A percentile compares a stretch with the other conserved stretches of the same genome.
phyloP scores from a whole-genome alignment of 1,140 invertebrate species.

The Venturia canescens region DNA sequence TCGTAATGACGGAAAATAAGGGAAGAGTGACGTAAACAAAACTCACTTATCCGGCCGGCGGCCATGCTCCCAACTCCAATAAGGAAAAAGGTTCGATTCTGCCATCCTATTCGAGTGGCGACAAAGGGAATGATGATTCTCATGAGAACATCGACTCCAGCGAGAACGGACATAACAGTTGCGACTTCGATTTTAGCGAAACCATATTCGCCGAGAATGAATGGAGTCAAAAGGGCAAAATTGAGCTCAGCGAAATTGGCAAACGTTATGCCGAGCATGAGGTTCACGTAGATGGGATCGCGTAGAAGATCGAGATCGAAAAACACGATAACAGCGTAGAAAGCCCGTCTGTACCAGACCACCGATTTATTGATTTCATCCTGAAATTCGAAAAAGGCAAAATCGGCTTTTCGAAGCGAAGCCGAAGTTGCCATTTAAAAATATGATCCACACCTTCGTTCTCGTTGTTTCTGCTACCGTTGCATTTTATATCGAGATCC shows the following conservation, averaged over 20 bases:
- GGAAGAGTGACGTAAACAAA: background rate
- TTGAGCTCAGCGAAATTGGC: constrained; percentile 84
- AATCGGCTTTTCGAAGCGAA: constrained; percentile 28
- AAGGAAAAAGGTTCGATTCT: constrained; percentile 68
- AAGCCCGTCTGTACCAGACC: constrained; percentile 1
- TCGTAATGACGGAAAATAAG: too few relatives aligned
- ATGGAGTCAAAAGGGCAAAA: constrained; percentile 83
- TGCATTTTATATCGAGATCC: background rate
- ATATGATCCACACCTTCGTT: background rate
- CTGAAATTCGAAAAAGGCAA: constrained; percentile 5
- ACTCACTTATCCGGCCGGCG: constrained; percentile 66
- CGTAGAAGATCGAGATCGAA: constrained; percentile 83
- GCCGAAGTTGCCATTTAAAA: background rate
- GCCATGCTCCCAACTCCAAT: constrained; percentile 67
- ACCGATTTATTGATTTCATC: background rate
- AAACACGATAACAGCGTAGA: constrained; percentile 77
- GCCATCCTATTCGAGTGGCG: constrained; percentile 71
- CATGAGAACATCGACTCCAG: constrained; percentile 78
- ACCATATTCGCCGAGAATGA: constrained; percentile 81
- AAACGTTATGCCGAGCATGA: constrained; percentile 82
- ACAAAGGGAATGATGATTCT: constrained; percentile 81
- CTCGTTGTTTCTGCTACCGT: background rate
- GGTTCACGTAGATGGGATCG: constrained; percentile 82
- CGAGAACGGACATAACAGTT: constrained; percentile 80
- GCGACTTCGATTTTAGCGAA: constrained; percentile 79